These are phyloP conservation scores for Tympanoctomys barrerae DNA, from an alignment of 2,797 vertebrate genomes.

Conservation along the genomic window DNA sequence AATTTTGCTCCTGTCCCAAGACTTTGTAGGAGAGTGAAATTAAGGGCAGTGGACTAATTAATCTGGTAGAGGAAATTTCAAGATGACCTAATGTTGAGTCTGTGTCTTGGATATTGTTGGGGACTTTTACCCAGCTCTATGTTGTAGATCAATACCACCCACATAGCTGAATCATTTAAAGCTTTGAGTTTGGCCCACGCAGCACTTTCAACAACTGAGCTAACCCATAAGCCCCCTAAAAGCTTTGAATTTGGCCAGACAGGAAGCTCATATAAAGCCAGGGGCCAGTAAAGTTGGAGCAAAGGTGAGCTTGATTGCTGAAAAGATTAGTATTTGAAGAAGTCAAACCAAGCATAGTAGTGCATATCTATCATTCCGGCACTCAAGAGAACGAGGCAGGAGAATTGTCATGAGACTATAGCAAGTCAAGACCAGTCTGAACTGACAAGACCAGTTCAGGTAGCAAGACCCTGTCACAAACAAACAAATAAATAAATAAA, in stretches of 20 bases:
- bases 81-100: neutral
- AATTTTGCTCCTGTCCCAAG: neutral
- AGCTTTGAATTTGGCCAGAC: neutral
- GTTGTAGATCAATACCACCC: neutral
- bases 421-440: too few relatives aligned
- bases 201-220: too few relatives aligned
- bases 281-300: neutral
- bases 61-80: neutral
- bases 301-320: neutral
- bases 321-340: too few relatives aligned
- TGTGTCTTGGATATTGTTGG: neutral
- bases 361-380: too few relatives aligned
- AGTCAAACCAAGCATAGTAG: too few relatives aligned
- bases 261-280: neutral
- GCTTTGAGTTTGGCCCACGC: neutral
- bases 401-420: too few relatives aligned
- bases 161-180: neutral
- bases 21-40: neutral
- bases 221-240: neutral
- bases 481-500: too few relatives aligned
- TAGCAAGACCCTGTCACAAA: too few relatives aligned
- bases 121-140: neutral
- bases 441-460: too few relatives aligned
- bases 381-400: too few relatives aligned
- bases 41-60: neutral